Base-by-base conservation (phyloP, 2,888 invertebrate genomes). In the Parelbella ahira region DNA sequence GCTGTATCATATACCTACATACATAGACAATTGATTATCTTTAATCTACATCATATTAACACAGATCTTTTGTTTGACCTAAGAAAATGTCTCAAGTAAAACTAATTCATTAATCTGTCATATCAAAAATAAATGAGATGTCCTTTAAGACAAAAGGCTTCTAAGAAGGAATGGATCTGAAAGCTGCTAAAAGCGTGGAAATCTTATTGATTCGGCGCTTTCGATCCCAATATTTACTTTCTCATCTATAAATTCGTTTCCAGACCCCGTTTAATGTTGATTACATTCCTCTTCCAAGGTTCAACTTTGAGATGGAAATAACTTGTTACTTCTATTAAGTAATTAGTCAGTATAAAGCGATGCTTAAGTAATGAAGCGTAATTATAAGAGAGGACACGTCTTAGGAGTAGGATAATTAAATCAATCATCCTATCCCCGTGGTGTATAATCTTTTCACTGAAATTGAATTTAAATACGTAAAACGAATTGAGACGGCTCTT, bases 281-380 rank as follows among this genome's bases (percentile, higher is more conserved):
- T 83, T 79, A 79, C 77, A 70, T 76, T 77, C 68, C 71, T 62
- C 64, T 70, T 57, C 49, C 51, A 56, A 56, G 51, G 68, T 65
- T 65, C 63, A 76, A 79, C 72, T 79, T 74, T 68, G 71, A 58
- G 75, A 82, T 81, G 82, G 78, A 78, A 82, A 79, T 81, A 83
- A 82, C 81, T 84, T 78, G 79, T 83, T 83, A 81, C 83, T 80
- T 83, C 81, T 84, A 82, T 87, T 84, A 84, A 84, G 82, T 83
- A 84, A 87, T 87, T 86, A 84, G 78, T 70, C 76, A 68, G 76
- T 66, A 82, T 83, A 84, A 84, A 82, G 78, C 82, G 83, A 84
- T 84, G 84, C 68, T 84, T 83, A 84, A 83, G 80, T 84, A 86
- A 86, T 83, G 81, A 79, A 81, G 76, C 69, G 68, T 84, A 86